Evolutionary conservation across 2,797 vertebrate species (phyloP).

Genomic region (Mormyrops boulengeri): DNA sequence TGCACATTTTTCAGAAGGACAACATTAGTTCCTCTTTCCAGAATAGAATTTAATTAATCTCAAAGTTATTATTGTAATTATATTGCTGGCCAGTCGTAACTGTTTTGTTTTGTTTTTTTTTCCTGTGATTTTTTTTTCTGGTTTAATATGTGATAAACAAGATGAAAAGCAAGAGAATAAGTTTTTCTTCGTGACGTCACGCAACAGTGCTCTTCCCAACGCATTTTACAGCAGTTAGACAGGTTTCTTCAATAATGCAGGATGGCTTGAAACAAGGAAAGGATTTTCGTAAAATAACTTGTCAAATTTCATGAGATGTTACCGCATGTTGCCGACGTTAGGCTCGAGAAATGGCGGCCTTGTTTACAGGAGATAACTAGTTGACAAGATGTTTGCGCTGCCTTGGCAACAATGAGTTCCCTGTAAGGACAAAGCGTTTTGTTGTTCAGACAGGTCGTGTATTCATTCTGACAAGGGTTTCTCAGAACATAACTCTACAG

Average conservation of each 20-base stretch:
- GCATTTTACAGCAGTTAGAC: not conserved
- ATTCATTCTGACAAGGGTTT: not conserved
- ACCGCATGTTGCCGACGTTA: not conserved
- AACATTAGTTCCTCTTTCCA: not conserved
- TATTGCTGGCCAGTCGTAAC: not conserved
- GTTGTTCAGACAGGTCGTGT: not conserved
- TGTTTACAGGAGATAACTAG: not conserved
- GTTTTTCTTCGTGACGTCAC: not conserved
- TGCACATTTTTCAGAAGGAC: not conserved
- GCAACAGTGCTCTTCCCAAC: not conserved
- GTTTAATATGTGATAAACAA: not conserved
- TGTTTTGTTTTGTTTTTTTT: not conserved
- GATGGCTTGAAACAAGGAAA: not conserved
- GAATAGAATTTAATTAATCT: not conserved
- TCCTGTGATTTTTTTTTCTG: not conserved
- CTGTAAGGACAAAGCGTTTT: not conserved
- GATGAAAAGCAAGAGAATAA: not conserved
- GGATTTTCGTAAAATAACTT: conserved; percentile 3
- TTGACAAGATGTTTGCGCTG: not conserved
- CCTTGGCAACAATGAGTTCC: not conserved
- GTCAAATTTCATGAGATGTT: not conserved
- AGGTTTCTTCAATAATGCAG: not conserved
- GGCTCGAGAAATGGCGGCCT: not conserved
- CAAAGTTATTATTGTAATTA: not conserved
- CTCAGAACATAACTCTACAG: not conserved